phyloP scores from a whole-genome alignment of 2,113 vertebrate genomes.

The Silurus asotus region DNA sequence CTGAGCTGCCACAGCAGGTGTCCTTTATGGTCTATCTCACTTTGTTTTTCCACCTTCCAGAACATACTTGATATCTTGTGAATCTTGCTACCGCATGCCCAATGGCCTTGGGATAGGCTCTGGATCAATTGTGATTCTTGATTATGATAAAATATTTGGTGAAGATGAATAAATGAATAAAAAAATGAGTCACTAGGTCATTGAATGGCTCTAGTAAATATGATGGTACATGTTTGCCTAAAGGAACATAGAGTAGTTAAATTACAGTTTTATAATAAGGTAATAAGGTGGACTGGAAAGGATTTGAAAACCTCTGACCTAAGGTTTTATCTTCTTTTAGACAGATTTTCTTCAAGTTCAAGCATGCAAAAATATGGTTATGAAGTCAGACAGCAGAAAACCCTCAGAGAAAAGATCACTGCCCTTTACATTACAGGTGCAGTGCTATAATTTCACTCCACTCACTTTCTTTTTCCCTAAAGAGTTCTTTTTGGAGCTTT shows the following conservation, averaged over 20 bases:
- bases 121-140: too few relatives aligned
- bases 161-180: too few relatives aligned
- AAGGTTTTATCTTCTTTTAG: background rate
- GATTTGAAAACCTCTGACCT: background rate
- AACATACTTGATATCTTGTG: too few relatives aligned
- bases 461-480: background rate
- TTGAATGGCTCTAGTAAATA: background rate
- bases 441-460: background rate
- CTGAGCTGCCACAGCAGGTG: too few relatives aligned
- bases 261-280: background rate
- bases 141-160: too few relatives aligned
- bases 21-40: too few relatives aligned
- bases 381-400: background rate
- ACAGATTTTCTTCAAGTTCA: background rate
- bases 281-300: background rate
- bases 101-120: too few relatives aligned
- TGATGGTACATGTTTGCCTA: background rate
- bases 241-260: background rate
- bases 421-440: slow-evolving; percentile 26
- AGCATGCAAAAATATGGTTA: background rate
- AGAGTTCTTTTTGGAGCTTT: slow-evolving; percentile 4
- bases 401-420: slow-evolving; percentile 1
- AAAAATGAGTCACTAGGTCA: background rate
- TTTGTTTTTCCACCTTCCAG: too few relatives aligned
- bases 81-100: too few relatives aligned